Conservation (phyloP, 2,797 vertebrate genomes). For the Sarcophilus harrisii region DNA sequence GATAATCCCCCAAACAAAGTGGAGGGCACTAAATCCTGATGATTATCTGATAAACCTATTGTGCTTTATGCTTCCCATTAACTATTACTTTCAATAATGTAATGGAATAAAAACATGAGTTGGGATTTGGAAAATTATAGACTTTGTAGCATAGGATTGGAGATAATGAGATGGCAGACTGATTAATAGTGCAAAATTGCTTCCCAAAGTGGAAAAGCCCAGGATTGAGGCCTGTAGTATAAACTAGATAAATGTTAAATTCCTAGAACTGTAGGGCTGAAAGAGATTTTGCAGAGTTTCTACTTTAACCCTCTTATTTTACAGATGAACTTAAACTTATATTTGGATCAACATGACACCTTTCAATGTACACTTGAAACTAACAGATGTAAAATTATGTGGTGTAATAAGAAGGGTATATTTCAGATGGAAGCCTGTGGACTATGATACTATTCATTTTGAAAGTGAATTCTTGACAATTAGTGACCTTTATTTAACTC, state of each 20-base stretch:
- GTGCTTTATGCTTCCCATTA: slow-evolving; percentile 18
- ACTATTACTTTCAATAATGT: neutral
- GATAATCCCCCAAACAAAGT: slow-evolving; percentile 16
- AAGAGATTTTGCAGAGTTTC: neutral
- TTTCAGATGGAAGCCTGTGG: neutral
- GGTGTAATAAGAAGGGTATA: neutral
- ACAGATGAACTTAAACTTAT: neutral
- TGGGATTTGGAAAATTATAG: slow-evolving; percentile 31
- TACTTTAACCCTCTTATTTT: neutral
- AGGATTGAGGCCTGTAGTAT: neutral
- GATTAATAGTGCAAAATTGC: fast-evolving
- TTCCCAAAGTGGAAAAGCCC: neutral
- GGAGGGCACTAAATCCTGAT: slow-evolving; percentile 20
- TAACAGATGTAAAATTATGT: neutral
- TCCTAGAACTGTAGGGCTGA: neutral
- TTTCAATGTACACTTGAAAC: neutral
- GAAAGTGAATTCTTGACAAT: neutral
- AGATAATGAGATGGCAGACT: neutral
- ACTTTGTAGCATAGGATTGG: neutral
- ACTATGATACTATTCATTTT: neutral
- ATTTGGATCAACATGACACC: neutral
- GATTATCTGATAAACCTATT: slow-evolving; percentile 12
- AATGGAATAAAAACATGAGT: slow-evolving; percentile 25
- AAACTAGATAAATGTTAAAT: neutral
- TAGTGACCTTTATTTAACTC: neutral